Evolutionary conservation across 2,888 invertebrate species (phyloP), one percentile per base, ranked within the genome.

Genomic region (Frankliniella fusca): DNA sequence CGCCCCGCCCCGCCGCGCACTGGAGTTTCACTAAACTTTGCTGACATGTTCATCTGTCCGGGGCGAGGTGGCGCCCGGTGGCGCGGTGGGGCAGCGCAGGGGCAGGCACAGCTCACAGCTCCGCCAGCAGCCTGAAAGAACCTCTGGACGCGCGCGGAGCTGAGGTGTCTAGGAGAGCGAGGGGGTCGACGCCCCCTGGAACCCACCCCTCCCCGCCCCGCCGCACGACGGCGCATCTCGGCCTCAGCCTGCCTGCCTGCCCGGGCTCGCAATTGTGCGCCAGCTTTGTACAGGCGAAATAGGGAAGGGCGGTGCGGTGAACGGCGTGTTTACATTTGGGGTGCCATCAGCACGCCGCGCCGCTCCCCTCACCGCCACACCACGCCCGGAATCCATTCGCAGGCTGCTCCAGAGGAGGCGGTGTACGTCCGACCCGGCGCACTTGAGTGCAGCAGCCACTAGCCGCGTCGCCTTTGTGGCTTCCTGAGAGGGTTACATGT

Each of bases 231-330:
- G n/a, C n/a, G n/a, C 54, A 11, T 18, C 61, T 7, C 61, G n/a
- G 8, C 61, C 61, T 18, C 61, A 12, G 54, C 61, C 61, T 0
- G 18, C 61, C 61, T 15, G 7, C 61, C 61, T 18, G 15, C 61
- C 61, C 15, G 61, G n/a, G 61, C 61, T n/a, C 9, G 70, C 70
- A 70, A 70, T 70, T 70, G 70, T 76, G 70, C 12, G 70, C 23
- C 70, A 76, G 70, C 70, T 76, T 76, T 76, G 70, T 76, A 76
- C 70, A 27, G 70, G 70, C 70, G 70, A 76, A 76, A 76, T 76
- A 76, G 70, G 27, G 70, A 27, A 38, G 70, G 23, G 15, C 20
- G 61, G 61, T 10, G 18, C 12, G 27, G 70, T 76, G 27, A 76
- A 76, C 54, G 70, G n/a, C 70, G 23, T 76, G 70, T 76, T 76